A percentile compares a stretch with the other conserved stretches of the same genome.
These are phyloP conservation scores for Rhinopithecus roxellana DNA, from an alignment of 2,113 vertebrate genomes.

Conservation along the genomic window DNA sequence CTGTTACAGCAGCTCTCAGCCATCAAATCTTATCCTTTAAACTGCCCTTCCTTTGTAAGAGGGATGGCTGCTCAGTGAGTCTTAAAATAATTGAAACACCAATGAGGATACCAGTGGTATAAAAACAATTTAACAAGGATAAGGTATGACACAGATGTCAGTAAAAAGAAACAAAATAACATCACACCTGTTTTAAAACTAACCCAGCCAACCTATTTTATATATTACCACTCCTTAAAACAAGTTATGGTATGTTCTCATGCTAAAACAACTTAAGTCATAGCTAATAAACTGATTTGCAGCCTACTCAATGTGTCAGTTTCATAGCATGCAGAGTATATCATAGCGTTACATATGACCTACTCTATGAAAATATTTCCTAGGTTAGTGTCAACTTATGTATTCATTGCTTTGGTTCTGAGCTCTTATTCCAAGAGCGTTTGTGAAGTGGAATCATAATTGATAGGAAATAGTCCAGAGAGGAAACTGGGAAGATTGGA, in stretches of 20 bases:
- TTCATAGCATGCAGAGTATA: background rate
- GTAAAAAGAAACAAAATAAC: background rate
- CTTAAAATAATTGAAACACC: slow-evolving; percentile 11
- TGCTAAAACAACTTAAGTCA: background rate
- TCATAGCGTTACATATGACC: background rate
- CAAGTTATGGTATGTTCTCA: background rate
- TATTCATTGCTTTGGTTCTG: background rate
- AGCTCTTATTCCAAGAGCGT: slow-evolving; percentile 18
- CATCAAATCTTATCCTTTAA: background rate
- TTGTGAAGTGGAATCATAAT: background rate
- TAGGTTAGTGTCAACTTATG: background rate
- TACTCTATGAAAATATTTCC: background rate
- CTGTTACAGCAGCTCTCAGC: background rate
- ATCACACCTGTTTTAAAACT: slow-evolving; percentile 1
- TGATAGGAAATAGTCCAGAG: background rate
- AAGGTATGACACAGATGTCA: background rate
- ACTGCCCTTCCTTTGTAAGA: background rate
- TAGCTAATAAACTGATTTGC: background rate
- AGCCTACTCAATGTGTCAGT: background rate
- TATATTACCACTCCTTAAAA: background rate
- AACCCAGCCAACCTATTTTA: background rate
- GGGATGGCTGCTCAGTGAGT: background rate
- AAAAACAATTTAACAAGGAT: background rate
- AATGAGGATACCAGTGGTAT: background rate
- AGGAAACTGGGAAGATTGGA: background rate